Conservation (phyloP, 2,797 vertebrate genomes). For the Microcaecilia unicolor region DNA sequence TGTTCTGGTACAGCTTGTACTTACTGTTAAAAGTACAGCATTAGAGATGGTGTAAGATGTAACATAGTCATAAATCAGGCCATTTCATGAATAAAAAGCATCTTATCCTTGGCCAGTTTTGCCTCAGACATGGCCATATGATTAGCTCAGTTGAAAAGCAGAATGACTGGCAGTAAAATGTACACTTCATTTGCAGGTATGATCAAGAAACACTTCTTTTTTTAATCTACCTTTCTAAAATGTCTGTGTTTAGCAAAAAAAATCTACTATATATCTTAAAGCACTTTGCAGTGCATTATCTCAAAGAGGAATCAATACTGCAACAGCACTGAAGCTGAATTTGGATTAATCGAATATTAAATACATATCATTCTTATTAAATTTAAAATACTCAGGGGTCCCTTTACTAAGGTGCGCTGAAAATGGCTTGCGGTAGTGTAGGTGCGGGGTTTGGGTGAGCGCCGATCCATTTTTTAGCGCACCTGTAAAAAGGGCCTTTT, state of each 20-base stretch:
- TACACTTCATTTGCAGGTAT: too few species aligned
- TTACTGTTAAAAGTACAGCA: conserved; percentile 17
- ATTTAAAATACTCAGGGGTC: background rate
- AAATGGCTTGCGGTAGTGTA: too few species aligned
- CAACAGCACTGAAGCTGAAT: background rate
- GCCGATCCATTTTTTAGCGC: too few species aligned
- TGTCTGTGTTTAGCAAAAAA: too few species aligned
- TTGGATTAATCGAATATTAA: background rate
- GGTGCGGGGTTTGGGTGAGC: too few species aligned
- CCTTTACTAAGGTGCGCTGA: too few species aligned
- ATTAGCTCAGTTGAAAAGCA: background rate
- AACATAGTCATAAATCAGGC: conserved; percentile 5
- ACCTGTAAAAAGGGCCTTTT: too few species aligned
- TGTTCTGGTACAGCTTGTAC: conserved; percentile 23
- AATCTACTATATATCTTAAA: too few species aligned
- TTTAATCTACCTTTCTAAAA: too few species aligned
- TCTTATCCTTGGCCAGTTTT: background rate
- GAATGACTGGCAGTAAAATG: too few species aligned
- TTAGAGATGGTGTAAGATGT: background rate
- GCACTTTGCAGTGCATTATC: background rate
- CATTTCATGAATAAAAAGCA: conserved; percentile 10
- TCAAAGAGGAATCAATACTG: background rate
- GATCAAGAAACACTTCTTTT: too few species aligned
- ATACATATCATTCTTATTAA: conserved; percentile 2
- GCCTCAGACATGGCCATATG: background rate